A percentile compares a stretch with the other conserved stretches of the same genome.
Conservation (phyloP, 2,888 invertebrate species). For the Xanthorhoe designata region DNA sequence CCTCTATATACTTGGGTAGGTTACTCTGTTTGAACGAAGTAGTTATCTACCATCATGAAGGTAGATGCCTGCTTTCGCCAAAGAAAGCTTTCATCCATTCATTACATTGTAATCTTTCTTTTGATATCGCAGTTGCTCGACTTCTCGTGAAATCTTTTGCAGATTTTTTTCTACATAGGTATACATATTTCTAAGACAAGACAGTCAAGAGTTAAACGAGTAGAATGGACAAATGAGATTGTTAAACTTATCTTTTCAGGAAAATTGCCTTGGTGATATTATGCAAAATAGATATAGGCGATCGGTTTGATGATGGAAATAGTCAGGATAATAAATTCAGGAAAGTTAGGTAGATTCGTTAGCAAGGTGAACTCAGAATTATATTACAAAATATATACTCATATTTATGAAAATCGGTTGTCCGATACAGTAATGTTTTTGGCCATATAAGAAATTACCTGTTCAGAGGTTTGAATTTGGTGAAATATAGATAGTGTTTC, state of each 20-base stretch:
- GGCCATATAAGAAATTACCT: too few relatives aligned
- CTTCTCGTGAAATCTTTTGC: slow-evolving; percentile 29
- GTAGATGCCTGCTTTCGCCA: slow-evolving; percentile 28
- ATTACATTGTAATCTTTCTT: slow-evolving; percentile 39
- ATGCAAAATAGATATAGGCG: slow-evolving; percentile 8
- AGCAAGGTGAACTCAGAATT: too few relatives aligned
- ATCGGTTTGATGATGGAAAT: background rate
- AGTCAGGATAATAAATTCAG: too few relatives aligned
- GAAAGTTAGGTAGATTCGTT: too few relatives aligned
- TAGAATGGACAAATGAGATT: slow-evolving; percentile 37
- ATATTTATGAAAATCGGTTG: too few relatives aligned
- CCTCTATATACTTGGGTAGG: background rate
- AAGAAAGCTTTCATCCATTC: slow-evolving; percentile 39
- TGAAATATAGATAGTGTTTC: background rate
- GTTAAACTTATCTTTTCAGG: slow-evolving; percentile 31
- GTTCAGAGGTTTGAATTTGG: background rate
- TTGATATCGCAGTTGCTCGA: slow-evolving; percentile 35
- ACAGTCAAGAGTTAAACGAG: slow-evolving; percentile 35
- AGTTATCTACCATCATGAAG: slow-evolving; percentile 32
- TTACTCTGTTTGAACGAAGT: slow-evolving; percentile 23
- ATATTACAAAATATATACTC: too few relatives aligned
- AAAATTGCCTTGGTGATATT: slow-evolving; percentile 29
- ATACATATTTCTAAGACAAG: slow-evolving; percentile 28
- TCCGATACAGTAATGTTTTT: too few relatives aligned
- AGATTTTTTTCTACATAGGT: slow-evolving; percentile 15